Evolutionary conservation across 2,797 vertebrate genomes (phyloP).

Genomic region (Spinus pinus): DNA sequence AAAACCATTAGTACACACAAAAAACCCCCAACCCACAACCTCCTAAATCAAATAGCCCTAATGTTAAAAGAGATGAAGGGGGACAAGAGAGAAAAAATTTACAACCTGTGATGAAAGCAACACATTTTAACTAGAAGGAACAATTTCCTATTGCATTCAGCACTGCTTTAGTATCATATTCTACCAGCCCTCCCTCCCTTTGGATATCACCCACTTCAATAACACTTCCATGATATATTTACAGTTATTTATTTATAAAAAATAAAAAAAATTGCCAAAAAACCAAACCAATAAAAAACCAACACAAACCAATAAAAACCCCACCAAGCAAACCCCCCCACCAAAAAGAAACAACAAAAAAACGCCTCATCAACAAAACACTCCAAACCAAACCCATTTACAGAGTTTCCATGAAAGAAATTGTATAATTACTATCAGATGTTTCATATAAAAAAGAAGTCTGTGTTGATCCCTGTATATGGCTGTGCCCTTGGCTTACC

Average conservation of each 20-base stretch:
- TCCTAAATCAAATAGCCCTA: neutral
- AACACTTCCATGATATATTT: neutral
- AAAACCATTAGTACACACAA: neutral
- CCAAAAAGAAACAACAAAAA: neutral
- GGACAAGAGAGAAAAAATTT: neutral
- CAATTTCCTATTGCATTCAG: neutral
- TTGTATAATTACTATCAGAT: neutral
- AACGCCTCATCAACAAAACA: neutral
- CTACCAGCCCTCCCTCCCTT: neutral
- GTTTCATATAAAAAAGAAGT: neutral
- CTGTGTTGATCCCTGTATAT: neutral
- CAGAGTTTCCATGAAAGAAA: neutral
- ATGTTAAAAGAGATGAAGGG: neutral
- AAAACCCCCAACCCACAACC: neutral
- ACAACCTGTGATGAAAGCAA: neutral
- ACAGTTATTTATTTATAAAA: neutral
- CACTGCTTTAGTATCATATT: neutral
- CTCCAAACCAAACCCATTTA: neutral
- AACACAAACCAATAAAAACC: neutral
- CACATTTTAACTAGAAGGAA: neutral
- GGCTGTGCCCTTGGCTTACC: neutral
- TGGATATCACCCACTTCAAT: neutral
- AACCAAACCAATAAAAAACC: neutral
- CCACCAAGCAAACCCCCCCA: neutral
- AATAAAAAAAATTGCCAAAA: neutral